A percentile compares a stretch with the other conserved stretches of the same genome.
Conservation (phyloP, 2,113 vertebrate species). For the Pelvicachromis taeniatus region DNA sequence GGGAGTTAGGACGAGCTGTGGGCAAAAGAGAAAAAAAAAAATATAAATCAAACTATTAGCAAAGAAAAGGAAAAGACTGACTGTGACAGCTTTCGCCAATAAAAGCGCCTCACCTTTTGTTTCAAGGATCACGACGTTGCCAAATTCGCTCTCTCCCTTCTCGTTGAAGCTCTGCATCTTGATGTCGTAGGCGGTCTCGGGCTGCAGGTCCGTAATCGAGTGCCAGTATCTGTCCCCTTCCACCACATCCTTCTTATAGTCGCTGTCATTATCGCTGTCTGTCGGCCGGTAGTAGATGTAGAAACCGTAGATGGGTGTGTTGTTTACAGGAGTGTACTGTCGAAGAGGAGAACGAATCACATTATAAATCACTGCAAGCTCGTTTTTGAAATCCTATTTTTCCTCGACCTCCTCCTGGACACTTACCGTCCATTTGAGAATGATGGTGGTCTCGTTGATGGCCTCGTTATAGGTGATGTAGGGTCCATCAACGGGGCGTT, state of each 20-base stretch:
- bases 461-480: conserved; percentile 98
- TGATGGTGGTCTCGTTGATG: conserved; percentile 94
- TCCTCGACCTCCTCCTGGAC: background rate
- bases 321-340: conserved; percentile 91
- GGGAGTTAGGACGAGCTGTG: conserved; percentile 77
- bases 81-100: background rate
- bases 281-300: conserved; percentile 97
- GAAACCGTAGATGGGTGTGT: conserved; percentile 98
- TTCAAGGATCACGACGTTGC: conserved; percentile 97
- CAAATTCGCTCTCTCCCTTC: conserved; percentile 94
- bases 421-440: conserved; percentile 96
- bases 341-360: background rate
- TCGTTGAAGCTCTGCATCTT: conserved; percentile 99
- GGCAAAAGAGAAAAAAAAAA: background rate
- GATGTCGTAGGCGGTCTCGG: conserved; percentile 95
- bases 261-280: conserved; percentile 97
- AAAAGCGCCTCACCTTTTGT: conserved; percentile 82
- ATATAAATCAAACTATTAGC: background rate
- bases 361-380: background rate
- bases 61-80: background rate
- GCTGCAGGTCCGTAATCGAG: conserved; percentile 92
- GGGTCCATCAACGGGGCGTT: conserved; percentile 88
- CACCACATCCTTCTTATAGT: conserved; percentile 96
- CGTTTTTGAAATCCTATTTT: background rate
- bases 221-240: conserved; percentile 96